Percentiles rank a stretch among this genome's conserved stretches.
Conservation (phyloP, 2,113 vertebrate species). For the Nesogale talazaci region DNA sequence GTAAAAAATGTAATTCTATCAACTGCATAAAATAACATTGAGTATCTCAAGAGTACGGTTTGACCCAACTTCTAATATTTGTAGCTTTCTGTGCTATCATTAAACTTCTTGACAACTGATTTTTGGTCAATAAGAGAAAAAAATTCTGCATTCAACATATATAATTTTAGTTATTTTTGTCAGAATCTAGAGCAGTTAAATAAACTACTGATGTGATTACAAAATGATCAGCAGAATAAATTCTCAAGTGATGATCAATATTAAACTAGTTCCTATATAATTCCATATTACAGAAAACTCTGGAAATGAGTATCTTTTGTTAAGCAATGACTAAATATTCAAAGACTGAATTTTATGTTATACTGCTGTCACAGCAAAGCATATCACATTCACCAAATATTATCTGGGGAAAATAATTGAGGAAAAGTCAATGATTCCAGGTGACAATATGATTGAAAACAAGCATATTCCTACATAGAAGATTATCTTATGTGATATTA, state of each 20-base stretch:
- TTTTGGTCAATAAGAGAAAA: not conserved
- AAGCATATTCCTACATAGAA: not conserved
- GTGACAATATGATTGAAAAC: not conserved
- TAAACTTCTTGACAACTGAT: not conserved
- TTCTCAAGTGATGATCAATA: slow-evolving; percentile 29
- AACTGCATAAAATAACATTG: not conserved
- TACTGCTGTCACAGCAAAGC: not conserved
- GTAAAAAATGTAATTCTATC: not conserved
- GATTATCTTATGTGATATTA: not conserved
- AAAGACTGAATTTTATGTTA: slow-evolving; percentile 6
- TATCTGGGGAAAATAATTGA: not conserved
- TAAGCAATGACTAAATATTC: slow-evolving; percentile 38
- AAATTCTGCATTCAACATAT: not conserved
- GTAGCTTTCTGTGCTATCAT: not conserved
- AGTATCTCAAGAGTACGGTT: not conserved
- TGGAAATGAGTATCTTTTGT: not conserved
- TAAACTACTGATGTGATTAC: not conserved
- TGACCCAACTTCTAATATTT: not conserved
- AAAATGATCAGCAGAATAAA: slow-evolving; percentile 7
- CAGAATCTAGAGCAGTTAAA: slow-evolving; percentile 2
- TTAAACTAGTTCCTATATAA: slow-evolving; percentile 3
- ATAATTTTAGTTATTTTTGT: not conserved
- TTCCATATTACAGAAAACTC: not conserved
- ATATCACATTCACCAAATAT: slow-evolving; percentile 3
- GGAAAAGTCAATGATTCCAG: not conserved